Percentiles rank a stretch among this genome's conserved stretches.
These are phyloP conservation scores for Tupiocoris notatus DNA, from an alignment of 2,888 invertebrate genomes.

Conservation along the genomic window DNA sequence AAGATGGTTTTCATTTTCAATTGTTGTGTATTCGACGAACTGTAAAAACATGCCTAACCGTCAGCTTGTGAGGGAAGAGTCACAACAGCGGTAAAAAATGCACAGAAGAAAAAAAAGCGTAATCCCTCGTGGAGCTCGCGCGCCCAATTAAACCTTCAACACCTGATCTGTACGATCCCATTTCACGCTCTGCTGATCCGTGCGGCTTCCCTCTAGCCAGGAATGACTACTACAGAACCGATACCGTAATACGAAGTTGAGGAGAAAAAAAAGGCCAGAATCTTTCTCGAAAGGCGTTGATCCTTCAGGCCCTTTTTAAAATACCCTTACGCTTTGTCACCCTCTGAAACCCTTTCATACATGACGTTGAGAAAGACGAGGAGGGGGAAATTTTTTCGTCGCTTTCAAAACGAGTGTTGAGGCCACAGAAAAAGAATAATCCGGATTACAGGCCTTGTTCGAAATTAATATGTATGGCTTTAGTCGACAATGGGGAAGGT, in stretches of 20 bases:
- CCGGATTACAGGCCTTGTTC: conserved; percentile 14
- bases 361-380: no score
- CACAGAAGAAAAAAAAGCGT: neutral
- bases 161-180: conserved; percentile 8
- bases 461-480: conserved; percentile 28
- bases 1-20: no score
- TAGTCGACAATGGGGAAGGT: conserved; percentile 8
- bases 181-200: conserved; percentile 18
- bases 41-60: no score
- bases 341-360: neutral
- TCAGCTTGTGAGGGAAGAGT: neutral
- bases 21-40: no score
- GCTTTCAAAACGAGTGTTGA: neutral
- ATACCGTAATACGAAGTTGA: no score
- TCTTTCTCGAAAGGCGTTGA: no score
- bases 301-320: conserved; percentile 1
- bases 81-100: neutral
- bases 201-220: no score
- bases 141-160: conserved; percentile 27
- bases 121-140: conserved; percentile 6
- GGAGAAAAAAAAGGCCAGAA: no score
- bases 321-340: neutral
- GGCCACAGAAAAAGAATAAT: neutral
- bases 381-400: neutral
- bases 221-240: no score